Conservation (phyloP, 23 tunicate species). For the Corella eumyota region DNA sequence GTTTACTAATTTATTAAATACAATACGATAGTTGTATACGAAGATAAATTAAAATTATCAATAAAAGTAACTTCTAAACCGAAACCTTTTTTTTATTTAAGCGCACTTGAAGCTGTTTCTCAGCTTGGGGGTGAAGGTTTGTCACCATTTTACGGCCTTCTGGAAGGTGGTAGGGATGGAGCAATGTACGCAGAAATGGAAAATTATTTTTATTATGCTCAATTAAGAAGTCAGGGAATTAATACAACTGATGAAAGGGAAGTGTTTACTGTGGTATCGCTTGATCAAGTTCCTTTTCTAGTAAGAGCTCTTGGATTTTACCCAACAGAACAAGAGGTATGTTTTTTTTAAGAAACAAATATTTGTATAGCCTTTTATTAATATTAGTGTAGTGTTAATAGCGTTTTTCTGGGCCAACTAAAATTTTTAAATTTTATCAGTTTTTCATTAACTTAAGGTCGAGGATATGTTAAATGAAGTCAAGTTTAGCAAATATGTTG, state of each 20-base stretch:
- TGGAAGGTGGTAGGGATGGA: conserved; percentile 85
- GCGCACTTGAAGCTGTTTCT: too few species aligned
- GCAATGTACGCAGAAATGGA: conserved; percentile 73
- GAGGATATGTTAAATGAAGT: conserved; percentile 95
- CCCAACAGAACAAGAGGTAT: conserved; percentile 89
- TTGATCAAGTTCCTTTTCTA: conserved; percentile 80
- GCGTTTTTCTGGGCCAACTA: too few species aligned
- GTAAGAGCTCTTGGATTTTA: conserved; percentile 94
- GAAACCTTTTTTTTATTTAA: too few species aligned
- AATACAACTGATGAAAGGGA: conserved; percentile 69
- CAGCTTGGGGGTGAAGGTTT: conserved; percentile 83
- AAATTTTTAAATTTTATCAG: too few species aligned
- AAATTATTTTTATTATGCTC: conserved; percentile 93
- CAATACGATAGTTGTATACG: neutral
- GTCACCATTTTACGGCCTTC: conserved; percentile 75
- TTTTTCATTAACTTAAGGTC: too few species aligned
- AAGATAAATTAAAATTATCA: too few species aligned
- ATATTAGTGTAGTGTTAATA: neutral
- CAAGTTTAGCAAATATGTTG: conserved; percentile 78
- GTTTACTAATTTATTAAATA: neutral
- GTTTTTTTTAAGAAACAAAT: neutral
- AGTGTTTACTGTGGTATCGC: conserved; percentile 52
- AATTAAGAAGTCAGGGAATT: conserved; percentile 76
- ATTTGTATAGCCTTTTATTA: neutral
- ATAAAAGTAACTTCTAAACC: too few species aligned